Conservation (phyloP, 2,113 vertebrate genomes). For the Astur gentilis region DNA sequence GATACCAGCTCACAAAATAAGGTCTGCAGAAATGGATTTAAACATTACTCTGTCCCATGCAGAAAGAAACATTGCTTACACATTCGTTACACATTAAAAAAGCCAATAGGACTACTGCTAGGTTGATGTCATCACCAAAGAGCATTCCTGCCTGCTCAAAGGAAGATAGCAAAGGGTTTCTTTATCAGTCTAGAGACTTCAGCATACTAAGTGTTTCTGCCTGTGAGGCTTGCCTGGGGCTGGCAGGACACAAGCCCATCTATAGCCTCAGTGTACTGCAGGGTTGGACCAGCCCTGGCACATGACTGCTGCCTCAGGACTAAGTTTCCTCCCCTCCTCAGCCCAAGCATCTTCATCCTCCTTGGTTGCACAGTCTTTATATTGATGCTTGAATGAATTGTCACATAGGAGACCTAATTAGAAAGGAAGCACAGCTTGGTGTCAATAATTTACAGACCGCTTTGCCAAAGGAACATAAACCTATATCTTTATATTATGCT, state of each 20-base stretch:
- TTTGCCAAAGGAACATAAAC: not conserved
- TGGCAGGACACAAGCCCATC: not conserved
- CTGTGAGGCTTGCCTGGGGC: not conserved
- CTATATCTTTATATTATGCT: not conserved
- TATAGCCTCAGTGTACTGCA: not conserved
- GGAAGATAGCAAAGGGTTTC: not conserved
- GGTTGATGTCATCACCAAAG: not conserved
- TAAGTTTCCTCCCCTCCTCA: not conserved
- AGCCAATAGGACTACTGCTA: not conserved
- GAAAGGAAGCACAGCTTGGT: not conserved
- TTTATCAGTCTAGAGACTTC: not conserved
- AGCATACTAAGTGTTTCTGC: not conserved
- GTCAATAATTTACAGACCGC: not conserved
- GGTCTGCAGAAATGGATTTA: not conserved
- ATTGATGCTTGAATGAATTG: not conserved
- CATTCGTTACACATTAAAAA: not conserved
- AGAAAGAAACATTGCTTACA: not conserved
- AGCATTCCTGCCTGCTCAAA: not conserved
- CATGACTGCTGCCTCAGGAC: not conserved
- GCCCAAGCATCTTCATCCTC: not conserved
- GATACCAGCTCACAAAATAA: not conserved
- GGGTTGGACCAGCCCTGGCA: not conserved
- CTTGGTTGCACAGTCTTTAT: not conserved
- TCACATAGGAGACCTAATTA: not conserved
- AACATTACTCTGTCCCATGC: not conserved